Conservation (phyloP, 2,888 invertebrate species). For the Drepana falcataria region DNA sequence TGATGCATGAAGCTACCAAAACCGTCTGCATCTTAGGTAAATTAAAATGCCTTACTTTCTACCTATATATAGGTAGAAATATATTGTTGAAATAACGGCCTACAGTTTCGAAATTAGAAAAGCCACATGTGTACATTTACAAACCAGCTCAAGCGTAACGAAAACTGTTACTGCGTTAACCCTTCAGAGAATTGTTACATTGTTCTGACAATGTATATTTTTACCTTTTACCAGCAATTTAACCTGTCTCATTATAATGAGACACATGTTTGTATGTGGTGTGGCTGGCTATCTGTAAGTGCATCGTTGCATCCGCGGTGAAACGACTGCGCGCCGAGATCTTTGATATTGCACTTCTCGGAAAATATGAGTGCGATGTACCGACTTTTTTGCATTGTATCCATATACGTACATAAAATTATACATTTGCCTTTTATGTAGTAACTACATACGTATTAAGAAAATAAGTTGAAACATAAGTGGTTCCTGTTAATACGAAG, state of each 20-base stretch:
- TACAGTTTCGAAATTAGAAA: not conserved
- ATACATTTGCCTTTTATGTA: not conserved
- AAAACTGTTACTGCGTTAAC: not conserved
- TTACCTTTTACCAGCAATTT: constrained; percentile 6
- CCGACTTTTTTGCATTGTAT: constrained; percentile 39
- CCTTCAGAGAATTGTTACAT: not conserved
- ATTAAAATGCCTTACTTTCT: too few relatives aligned
- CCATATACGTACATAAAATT: constrained; percentile 10
- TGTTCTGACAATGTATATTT: constrained; percentile 1
- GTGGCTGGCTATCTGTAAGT: constrained; percentile 46
- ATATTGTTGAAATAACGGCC: not conserved
- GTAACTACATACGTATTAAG: not conserved
- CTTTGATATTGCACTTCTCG: constrained; percentile 63
- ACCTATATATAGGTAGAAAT: too few relatives aligned
- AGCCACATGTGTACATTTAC: not conserved
- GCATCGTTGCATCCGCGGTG: constrained; percentile 59
- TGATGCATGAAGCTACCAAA: too few relatives aligned
- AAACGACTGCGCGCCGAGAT: constrained; percentile 55
- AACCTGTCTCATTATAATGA: constrained; percentile 6
- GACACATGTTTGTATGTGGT: constrained; percentile 5
- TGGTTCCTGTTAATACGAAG: too few relatives aligned
- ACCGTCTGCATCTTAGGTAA: too few relatives aligned
- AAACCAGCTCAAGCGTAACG: not conserved
- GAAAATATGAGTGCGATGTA: constrained; percentile 52
- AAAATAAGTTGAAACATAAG: too few relatives aligned